Base-by-base conservation (phyloP, 2,797 vertebrate genomes). In the Smutsia gigantea region DNA sequence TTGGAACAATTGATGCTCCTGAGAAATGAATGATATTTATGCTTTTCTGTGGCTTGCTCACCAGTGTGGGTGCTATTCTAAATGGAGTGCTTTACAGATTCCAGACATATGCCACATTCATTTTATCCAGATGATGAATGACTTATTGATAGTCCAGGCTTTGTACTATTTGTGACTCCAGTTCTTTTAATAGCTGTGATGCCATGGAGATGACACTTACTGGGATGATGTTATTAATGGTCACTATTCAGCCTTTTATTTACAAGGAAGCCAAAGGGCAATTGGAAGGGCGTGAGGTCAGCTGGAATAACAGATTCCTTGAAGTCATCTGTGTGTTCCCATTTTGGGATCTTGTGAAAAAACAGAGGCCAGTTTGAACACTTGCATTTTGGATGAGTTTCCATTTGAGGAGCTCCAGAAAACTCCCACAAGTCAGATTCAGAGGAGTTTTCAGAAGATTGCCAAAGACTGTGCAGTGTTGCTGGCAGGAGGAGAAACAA, bases 121-220 rank as follows among this genome's bases (percentile, higher is more conserved):
- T 95, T 96, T 94, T 93, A 92, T 74, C 27, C 53, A 94, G 34
- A 97, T 96, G 63, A 97, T 97, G 87, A 96, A 93, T 96, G 90
- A 94, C 75, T 96, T 96, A 55, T 88, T 97, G 93, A 97, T 91
- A 95, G 83, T 95, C 51, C 66, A 90, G 57, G 61, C 75, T 92
- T 97, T 98, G 71, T 96, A 66, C 89, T 96, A 63, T 96, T 96
- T 90, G 77, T 94, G 59, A 93, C 64, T 90, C 49, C 14, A 34
- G 69, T 94, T 97, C 92, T 97, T 97, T 96, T 92, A 95, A 97
- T 97, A 95, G 85, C 51, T 53, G 19, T 96, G 87, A 96, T 78
- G 46, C 95, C 87, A 97, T 68, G 53, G 55, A 95, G 57, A 87
- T 95, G 81, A 75, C 27, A 89, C 74, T 95, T 87, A 84, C 51